Evolutionary conservation across 2,797 vertebrate species (phyloP), one percentile per base, ranked within the genome.

Genomic region (Naso thynnoides): DNA sequence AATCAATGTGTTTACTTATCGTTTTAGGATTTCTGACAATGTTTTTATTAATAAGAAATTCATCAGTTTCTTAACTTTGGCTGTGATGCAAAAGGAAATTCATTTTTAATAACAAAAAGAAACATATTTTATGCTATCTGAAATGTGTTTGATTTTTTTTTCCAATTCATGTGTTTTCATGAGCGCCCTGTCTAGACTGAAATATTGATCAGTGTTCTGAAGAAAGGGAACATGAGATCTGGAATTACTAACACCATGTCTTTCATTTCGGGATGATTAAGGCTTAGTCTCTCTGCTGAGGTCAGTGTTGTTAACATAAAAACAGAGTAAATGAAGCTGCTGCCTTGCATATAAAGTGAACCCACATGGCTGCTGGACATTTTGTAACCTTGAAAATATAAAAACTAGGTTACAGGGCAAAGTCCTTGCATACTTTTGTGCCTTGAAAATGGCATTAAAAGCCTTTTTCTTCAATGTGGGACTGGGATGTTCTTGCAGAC

Each of bases 91-190:
- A 86, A 89, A 88, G 66, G 82, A 86, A 88, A 87, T 78, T 83
- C 83, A 91, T 93, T 94, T 95, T 89, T 91, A 93, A 92, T 90
- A 91, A 94, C 90, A 93, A 93, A 94, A 92, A 89, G 84, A 95
- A 91, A 91, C 86, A 88, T 93, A 93, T 94, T 95, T 95, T 94
- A 92, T 90, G 81, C 87, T 89, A 91, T 81, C 71, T 89, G 77
- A 84, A 79, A 79, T 60, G 74, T 79, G 76, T 85, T 83, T 87
- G 45, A 31, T 88, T 73, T 73, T 88, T 73, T 73, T 88, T 91
- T 91, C 45, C 5, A 29, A 6, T 56, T 56, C 4, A 18, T 8
- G 64, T 59, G 4, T 53, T 70, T 76, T 76, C n/a, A 44, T 55
- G 1, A 50, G 31, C 8, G 11, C 18, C 19, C 27, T 42, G 24